Base-by-base conservation (phyloP, 2,888 invertebrate genomes). In the Neoitamus cyanurus region DNA sequence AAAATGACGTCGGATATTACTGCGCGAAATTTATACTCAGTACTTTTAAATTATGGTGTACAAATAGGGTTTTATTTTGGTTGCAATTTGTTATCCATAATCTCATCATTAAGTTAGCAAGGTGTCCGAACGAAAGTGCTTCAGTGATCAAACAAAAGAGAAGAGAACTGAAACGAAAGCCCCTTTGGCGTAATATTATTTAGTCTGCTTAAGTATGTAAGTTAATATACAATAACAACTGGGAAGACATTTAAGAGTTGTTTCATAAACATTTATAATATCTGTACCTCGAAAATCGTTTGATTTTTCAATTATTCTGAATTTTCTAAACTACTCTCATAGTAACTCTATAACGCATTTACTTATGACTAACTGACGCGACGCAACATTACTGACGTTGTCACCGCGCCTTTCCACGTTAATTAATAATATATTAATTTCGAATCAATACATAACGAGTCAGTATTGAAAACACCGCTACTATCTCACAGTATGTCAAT, bases 241-340 rank as follows among this genome's bases (percentile, higher is more conserved):
- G 84, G 85, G 85, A 85, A 85, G 85, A 85, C 85, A 36, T 73
- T 85, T 78, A 84, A 83, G 84, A 83, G 85, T 85, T 78, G 78
- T 78, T 78, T 77, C 30, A 58, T 15, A 78, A 78, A 46, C 30
- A 78, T 48, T 78, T 82, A 82, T 15, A 46, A 68, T 83, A 83
- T 83, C 80, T 84, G 58, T 58, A 58, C 58, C 58, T 70, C 82
- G 36, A 69, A 68, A 25, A 36, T 68, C 46, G 58, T 83, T 84
- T 84, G 83, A 46, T 75, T 83, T 42, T 69, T 84, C 30, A 68
- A 42, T 84, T 84, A 75, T 85, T 34, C 83, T 85, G 82, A 84
- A 84, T 69, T 69, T 3, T 68, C 42, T 69, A 69, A 48, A 78
- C 78, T 78, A 78, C 20, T 31, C 28, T 31, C 31, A 31, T 78